phyloP scores from a whole-genome alignment of 2,888 invertebrate genomes.

The Lissonota sp. region DNA sequence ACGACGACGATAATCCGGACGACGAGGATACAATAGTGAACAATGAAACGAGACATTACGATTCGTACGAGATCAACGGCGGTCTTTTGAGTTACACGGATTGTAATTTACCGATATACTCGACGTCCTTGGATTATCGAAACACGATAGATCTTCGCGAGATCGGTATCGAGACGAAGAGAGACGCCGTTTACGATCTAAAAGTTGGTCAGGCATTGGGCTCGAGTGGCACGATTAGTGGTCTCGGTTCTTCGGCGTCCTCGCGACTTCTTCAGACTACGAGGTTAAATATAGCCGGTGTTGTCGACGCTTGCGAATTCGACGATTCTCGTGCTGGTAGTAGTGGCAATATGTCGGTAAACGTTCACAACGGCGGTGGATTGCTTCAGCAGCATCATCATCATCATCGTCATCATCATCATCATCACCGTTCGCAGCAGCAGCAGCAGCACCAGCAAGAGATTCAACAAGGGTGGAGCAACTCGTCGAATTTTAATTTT shows the following conservation, averaged over 20 bases:
- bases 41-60: conserved; percentile 83
- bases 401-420: conserved; percentile 70
- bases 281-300: conserved; percentile 80
- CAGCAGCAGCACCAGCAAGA: conserved; percentile 67
- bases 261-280: conserved; percentile 75
- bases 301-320: conserved; percentile 67
- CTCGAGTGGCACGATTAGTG: conserved; percentile 1
- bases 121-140: conserved; percentile 79
- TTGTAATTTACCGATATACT: conserved; percentile 71
- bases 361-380: conserved; percentile 37
- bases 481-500: conserved; percentile 81
- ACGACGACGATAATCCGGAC: conserved; percentile 77
- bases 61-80: conserved; percentile 70
- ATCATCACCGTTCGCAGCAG: conserved; percentile 63
- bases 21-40: conserved; percentile 82
- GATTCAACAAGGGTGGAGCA: conserved; percentile 73
- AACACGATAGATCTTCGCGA: conserved; percentile 81
- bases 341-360: conserved; percentile 68
- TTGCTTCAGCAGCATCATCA: conserved; percentile 67
- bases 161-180: conserved; percentile 79
- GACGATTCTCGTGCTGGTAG: conserved; percentile 55
- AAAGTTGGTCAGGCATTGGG: conserved; percentile 74
- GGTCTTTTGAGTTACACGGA: conserved; percentile 79
- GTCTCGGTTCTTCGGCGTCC: conserved; percentile 70
- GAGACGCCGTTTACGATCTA: conserved; percentile 77